Evolutionary conservation across 2,888 invertebrate species (phyloP).

Genomic region (Prenolepis imparis): DNA sequence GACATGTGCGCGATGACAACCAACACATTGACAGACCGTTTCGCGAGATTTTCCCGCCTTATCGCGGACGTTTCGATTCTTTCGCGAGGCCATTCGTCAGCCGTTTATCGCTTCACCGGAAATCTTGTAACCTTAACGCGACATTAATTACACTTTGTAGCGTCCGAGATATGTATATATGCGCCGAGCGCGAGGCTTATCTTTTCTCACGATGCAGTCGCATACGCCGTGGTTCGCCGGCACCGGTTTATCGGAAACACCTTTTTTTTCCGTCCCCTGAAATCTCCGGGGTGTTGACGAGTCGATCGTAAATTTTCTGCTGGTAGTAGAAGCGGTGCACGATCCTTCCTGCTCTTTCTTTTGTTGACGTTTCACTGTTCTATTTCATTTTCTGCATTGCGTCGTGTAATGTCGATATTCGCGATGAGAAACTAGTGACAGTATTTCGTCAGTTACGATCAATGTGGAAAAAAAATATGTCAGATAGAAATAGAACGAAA

Average conservation of each 20-base stretch:
- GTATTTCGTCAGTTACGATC: constrained; percentile 72
- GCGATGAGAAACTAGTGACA: constrained; percentile 79
- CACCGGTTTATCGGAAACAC: constrained; percentile 47
- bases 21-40: neutral
- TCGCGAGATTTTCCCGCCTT: neutral
- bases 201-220: constrained; percentile 56
- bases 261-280: constrained; percentile 19
- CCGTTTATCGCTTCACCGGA: constrained; percentile 50
- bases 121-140: constrained; percentile 54
- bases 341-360: constrained; percentile 12
- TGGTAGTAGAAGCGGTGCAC: constrained; percentile 18
- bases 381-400: constrained; percentile 5
- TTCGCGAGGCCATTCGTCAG: constrained; percentile 44
- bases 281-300: constrained; percentile 43
- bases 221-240: constrained; percentile 10
- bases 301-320: constrained; percentile 56
- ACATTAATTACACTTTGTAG: constrained; percentile 58
- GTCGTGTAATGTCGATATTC: constrained; percentile 67
- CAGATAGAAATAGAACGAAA: neutral
- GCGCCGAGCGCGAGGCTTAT: constrained; percentile 47
- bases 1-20: neutral
- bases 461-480: constrained; percentile 4
- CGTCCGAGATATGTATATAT: constrained; percentile 43
- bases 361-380: constrained; percentile 12
- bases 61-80: constrained; percentile 41